Evolutionary conservation across 2,888 invertebrate genomes (phyloP), one percentile per base, ranked within the genome.

Genomic region (Dynastes tityus): DNA sequence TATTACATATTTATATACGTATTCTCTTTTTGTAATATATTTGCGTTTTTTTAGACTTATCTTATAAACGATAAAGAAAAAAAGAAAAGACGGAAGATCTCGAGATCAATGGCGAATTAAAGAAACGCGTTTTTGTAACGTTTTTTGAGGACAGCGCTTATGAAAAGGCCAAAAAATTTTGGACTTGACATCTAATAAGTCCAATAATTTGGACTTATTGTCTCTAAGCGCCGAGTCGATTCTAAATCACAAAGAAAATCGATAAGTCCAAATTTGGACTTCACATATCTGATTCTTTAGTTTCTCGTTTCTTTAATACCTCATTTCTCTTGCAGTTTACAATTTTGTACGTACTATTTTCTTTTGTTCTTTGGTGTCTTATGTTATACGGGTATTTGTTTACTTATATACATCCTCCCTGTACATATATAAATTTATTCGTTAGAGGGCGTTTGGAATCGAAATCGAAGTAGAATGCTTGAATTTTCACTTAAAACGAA

Each of bases 341-440:
- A 64, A 61, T 65, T 8, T 49, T 29, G 67, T 40, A 49, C 53
- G 51, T 61, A 63, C 65, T 68, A 65, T 77, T 22, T 74, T 78
- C 37, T 74, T 73, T 61, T 65, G 76, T 78, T 74, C 61, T 81
- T 81, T 64, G 82, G 82, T 83, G 83, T 83, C 82, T 82, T 49
- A 63, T 78, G 79, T 82, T 83, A 53, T 53, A 6, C 83, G 83
- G 83, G 83, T 83, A 81, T 83, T 83, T 83, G 83, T 83, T 82
- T 81, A 4, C n/a, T 81, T 80, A 22, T 22, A 22, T 22, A 80
- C 81, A 80, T 81, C 78, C 79, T 78, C 32, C 32, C 32, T 2
- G 32, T 22, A 22, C 22, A 22, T 22, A 22, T 22, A 22, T 22
- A 22, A 22, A 22, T 22, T 22, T 22, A 22, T 22, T 22, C 22